Conservation (phyloP, 1,140 invertebrate species). For the Wasmannia auropunctata region DNA sequence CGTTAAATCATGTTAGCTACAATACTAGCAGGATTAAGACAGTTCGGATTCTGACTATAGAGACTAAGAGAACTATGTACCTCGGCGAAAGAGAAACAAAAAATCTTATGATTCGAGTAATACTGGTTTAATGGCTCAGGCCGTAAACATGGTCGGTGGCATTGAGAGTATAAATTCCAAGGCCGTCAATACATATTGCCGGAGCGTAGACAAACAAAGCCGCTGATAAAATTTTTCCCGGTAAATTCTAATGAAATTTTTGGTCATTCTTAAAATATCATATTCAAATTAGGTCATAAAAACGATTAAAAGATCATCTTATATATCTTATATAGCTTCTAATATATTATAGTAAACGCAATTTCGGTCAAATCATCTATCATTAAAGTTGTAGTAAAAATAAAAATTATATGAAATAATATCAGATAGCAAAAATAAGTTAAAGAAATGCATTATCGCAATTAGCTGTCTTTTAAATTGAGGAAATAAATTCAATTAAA, state of each 20-base stretch:
- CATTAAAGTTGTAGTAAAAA: neutral
- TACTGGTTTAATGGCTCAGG: constrained; percentile 33
- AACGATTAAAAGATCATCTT: neutral
- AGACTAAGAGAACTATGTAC: constrained; percentile 4
- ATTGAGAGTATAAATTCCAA: constrained; percentile 6
- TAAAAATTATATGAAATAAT: neutral
- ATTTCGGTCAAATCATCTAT: neutral
- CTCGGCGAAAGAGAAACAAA: constrained; percentile 2
- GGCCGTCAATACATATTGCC: constrained; percentile 20
- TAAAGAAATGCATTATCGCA: neutral
- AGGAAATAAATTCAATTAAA: neutral
- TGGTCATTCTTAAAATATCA: neutral
- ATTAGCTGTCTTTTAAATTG: neutral
- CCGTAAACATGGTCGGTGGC: neutral
- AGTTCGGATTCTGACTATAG: constrained; percentile 1
- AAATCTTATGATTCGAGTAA: constrained; percentile 22
- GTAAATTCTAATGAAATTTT: neutral
- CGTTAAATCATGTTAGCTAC: constrained; percentile 51
- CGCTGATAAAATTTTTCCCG: neutral
- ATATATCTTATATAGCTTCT: neutral
- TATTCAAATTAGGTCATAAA: neutral
- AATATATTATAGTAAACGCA: neutral
- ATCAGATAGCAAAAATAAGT: neutral
- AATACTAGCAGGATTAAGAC: constrained; percentile 57
- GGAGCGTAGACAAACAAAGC: constrained; percentile 1